These are phyloP conservation scores for Paracentrotus lividus DNA, from an alignment of 53 echinoderm and acorn worm species.

Conservation along the genomic window DNA sequence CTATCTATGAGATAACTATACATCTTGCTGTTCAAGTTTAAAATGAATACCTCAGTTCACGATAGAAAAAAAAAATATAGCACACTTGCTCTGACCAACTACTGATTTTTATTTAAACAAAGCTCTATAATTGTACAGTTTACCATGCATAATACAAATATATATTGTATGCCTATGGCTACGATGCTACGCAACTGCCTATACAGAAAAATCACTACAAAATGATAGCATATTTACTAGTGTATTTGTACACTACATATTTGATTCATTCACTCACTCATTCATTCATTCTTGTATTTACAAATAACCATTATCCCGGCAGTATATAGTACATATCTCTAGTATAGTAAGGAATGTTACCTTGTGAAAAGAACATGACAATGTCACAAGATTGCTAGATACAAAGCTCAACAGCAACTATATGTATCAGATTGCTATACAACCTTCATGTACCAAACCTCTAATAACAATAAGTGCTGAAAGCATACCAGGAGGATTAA, in stretches of 20 bases:
- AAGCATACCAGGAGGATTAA: background rate
- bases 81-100: background rate
- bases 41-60: background rate
- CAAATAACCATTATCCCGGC: background rate
- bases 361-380: background rate
- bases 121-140: background rate
- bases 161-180: background rate
- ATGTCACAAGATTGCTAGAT: background rate
- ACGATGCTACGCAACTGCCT: background rate
- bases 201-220: constrained; percentile 31
- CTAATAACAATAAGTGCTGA: background rate
- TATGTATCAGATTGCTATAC: constrained; percentile 4
- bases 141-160: background rate
- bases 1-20: constrained; percentile 17
- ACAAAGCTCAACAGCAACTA: background rate
- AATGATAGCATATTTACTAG: background rate
- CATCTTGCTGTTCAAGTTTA: background rate
- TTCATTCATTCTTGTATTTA: constrained; percentile 20
- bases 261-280: too few relatives aligned
- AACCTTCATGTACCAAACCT: constrained; percentile 32
- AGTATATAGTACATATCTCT: constrained; percentile 5
- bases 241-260: background rate
- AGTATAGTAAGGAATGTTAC: background rate
- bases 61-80: background rate
- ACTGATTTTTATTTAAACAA: background rate